Conservation (phyloP, 35 echinoderm and acorn worm genomes). For the Strongylocentrotus purpuratus region DNA sequence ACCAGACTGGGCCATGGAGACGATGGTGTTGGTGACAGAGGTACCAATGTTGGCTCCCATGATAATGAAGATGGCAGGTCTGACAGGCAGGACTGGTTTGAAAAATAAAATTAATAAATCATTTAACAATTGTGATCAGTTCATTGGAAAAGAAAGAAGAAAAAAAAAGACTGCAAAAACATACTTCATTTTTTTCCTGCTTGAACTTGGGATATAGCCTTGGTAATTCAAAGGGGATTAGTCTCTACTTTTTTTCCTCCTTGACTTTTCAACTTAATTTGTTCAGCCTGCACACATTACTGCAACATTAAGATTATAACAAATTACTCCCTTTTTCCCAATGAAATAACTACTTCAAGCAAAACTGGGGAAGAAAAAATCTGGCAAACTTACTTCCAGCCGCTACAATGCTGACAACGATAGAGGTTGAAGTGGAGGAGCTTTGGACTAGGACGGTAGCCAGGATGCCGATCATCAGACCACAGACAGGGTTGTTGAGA, state of each 20-base stretch:
- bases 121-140: not conserved
- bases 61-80: constrained; percentile 90
- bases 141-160: too few relatives aligned
- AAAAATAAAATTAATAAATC: not conserved
- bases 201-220: not conserved
- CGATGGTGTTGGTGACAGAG: constrained; percentile 99
- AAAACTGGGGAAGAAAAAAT: not conserved
- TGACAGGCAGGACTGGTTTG: constrained; percentile 76
- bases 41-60: constrained; percentile 99
- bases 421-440: constrained; percentile 95
- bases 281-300: not conserved
- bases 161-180: not conserved
- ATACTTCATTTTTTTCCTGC: not conserved
- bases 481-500: constrained; percentile 92
- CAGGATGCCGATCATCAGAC: constrained; percentile 95
- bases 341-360: not conserved
- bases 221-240: too few relatives aligned
- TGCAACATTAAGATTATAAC: not conserved
- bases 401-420: constrained; percentile 95
- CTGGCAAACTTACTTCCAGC: constrained; percentile 84
- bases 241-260: too few relatives aligned
- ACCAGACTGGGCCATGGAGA: constrained; percentile 84
- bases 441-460: constrained; percentile 96
- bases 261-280: not conserved
- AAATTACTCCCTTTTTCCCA: not conserved